phyloP scores from a whole-genome alignment of 1,140 invertebrate genomes.

The Samia ricini region DNA sequence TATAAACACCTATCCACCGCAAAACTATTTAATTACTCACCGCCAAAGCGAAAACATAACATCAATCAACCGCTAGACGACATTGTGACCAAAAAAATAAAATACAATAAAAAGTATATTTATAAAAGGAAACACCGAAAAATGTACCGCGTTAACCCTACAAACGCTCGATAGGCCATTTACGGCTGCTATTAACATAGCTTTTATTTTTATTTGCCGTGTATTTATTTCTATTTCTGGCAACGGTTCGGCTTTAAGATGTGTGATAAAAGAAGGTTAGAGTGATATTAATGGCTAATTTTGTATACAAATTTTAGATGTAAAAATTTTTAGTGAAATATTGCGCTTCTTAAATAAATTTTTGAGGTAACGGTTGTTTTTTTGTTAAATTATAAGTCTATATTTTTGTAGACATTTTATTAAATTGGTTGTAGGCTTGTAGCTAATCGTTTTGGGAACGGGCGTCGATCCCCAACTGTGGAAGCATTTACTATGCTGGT shows the following conservation, averaged over 20 bases:
- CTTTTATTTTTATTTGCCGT: constrained; percentile 4
- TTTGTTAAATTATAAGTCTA: too few species aligned
- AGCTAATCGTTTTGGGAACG: too few species aligned
- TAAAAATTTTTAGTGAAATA: too few species aligned
- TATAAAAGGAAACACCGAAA: not conserved
- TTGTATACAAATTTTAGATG: not conserved
- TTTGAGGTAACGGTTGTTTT: too few species aligned
- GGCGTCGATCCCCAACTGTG: too few species aligned
- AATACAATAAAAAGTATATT: too few species aligned
- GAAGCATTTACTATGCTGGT: too few species aligned
- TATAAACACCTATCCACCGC: not conserved
- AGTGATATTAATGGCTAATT: not conserved
- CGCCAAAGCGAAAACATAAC: constrained; percentile 32
- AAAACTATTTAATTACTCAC: constrained; percentile 33
- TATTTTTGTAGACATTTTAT: too few species aligned
- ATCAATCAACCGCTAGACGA: constrained; percentile 33
- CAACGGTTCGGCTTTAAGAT: not conserved
- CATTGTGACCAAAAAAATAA: constrained; percentile 15
- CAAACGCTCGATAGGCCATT: not conserved
- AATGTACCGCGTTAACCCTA: constrained; percentile 6
- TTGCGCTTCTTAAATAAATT: too few species aligned
- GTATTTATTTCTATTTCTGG: constrained; percentile 4
- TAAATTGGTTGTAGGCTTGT: too few species aligned
- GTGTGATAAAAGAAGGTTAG: not conserved
- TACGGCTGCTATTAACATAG: not conserved